Evolutionary conservation across 2,113 vertebrate genomes (phyloP).

Genomic region (Daphoenositta chrysoptera): DNA sequence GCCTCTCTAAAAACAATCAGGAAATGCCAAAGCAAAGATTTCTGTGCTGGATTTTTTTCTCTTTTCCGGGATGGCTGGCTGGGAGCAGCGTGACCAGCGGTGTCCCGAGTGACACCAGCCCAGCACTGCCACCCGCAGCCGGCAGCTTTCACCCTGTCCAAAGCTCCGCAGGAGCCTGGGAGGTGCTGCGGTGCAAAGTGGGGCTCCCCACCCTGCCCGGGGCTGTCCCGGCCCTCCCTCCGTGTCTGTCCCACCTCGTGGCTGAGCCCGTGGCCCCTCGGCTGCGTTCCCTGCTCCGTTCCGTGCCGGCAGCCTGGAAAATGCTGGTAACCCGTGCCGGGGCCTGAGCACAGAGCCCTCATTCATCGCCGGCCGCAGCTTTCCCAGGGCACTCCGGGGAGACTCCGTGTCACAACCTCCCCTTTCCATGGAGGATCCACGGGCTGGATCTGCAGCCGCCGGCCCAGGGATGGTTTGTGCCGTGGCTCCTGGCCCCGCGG

Average conservation of each 20-base stretch:
- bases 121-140: not conserved
- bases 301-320: not conserved
- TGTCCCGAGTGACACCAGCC: not conserved
- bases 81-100: not conserved
- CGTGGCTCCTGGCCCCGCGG: fast-evolving
- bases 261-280: not conserved
- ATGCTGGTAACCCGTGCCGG: not conserved
- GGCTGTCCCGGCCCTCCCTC: not conserved
- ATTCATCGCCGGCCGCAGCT: not conserved
- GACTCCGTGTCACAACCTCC: not conserved
- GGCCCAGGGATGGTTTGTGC: not conserved
- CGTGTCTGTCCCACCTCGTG: not conserved
- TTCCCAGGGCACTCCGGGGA: not conserved
- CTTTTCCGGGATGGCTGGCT: not conserved
- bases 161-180: fast-evolving
- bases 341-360: not conserved
- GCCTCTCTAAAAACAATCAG: not conserved
- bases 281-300: not conserved
- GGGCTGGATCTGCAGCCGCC: not conserved
- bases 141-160: fast-evolving
- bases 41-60: not conserved
- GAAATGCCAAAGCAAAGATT: not conserved
- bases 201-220: fast-evolving
- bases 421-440: not conserved
- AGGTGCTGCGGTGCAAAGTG: fast-evolving